A percentile compares a stretch with the other conserved stretches of the same genome.
Conservation (phyloP, 2,888 invertebrate species). For the Dione juno region DNA sequence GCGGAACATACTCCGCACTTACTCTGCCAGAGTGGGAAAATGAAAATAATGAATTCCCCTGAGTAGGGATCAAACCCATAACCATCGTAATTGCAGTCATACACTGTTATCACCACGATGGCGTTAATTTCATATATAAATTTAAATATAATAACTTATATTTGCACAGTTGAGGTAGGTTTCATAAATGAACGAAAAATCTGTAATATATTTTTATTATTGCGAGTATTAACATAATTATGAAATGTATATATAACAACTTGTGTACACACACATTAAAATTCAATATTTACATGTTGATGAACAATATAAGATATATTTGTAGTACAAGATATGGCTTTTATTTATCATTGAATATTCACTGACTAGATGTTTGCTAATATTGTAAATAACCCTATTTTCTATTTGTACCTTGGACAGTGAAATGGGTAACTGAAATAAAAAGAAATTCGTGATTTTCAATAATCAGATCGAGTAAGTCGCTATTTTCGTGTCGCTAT, state of each 20-base stretch:
- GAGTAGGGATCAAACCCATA: too few relatives aligned
- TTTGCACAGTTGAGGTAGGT: too few relatives aligned
- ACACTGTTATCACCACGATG: too few relatives aligned
- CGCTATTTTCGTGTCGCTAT: not conserved
- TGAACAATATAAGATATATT: not conserved
- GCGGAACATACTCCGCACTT: too few relatives aligned
- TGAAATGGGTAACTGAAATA: not conserved
- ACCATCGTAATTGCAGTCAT: too few relatives aligned
- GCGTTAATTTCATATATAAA: too few relatives aligned
- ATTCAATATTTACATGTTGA: not conserved
- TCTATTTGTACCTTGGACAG: constrained; percentile 12
- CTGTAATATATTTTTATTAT: constrained; percentile 12
- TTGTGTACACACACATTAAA: not conserved
- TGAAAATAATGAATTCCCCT: too few relatives aligned
- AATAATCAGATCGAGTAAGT: not conserved
- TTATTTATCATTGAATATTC: constrained; percentile 24
- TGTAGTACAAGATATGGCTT: constrained; percentile 5
- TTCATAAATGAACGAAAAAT: not conserved
- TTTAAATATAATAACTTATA: too few relatives aligned
- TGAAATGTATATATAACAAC: not conserved
- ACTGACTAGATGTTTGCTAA: constrained; percentile 36
- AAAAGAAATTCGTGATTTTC: not conserved
- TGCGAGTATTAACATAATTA: constrained; percentile 12
- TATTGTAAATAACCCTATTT: constrained; percentile 11
- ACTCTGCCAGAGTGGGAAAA: too few relatives aligned